A percentile compares a stretch with the other conserved stretches of the same genome.
phyloP scores from a whole-genome alignment of 2,888 invertebrate genomes.

The Ochropleura leucogaster region DNA sequence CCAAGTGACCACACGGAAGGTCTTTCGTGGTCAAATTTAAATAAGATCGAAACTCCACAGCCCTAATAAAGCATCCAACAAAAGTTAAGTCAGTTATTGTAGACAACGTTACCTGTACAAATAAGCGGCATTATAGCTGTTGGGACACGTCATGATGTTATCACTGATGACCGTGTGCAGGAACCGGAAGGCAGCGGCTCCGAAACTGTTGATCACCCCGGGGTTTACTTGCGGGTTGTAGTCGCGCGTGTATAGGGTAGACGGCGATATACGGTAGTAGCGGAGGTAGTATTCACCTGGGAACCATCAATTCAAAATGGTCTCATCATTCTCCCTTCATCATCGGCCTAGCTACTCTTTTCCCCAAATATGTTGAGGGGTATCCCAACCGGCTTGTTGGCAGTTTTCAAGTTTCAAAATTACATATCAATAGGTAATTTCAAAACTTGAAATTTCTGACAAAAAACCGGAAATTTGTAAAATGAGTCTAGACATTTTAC shows the following conservation, averaged over 20 bases:
- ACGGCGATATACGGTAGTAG: conserved; percentile 91
- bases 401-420: too few species aligned
- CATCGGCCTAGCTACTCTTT: too few species aligned
- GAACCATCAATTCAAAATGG: not conserved
- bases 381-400: too few species aligned
- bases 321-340: too few species aligned
- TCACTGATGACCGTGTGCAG: conserved; percentile 92
- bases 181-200: conserved; percentile 93
- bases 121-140: conserved; percentile 77
- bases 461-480: too few species aligned
- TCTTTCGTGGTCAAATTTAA: too few species aligned
- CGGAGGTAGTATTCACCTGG: conserved; percentile 90
- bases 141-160: conserved; percentile 81
- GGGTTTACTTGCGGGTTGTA: conserved; percentile 92
- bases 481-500: too few species aligned
- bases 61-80: not conserved
- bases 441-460: too few species aligned
- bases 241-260: conserved; percentile 91
- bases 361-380: too few species aligned
- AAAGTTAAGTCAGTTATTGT: not conserved
- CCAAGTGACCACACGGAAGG: too few species aligned
- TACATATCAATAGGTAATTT: too few species aligned
- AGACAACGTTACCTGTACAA: conserved; percentile 76
- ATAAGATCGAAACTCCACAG: not conserved
- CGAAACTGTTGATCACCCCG: conserved; percentile 92